phyloP scores from a whole-genome alignment of 2,888 invertebrate genomes.

The Hemaris fuciformis region DNA sequence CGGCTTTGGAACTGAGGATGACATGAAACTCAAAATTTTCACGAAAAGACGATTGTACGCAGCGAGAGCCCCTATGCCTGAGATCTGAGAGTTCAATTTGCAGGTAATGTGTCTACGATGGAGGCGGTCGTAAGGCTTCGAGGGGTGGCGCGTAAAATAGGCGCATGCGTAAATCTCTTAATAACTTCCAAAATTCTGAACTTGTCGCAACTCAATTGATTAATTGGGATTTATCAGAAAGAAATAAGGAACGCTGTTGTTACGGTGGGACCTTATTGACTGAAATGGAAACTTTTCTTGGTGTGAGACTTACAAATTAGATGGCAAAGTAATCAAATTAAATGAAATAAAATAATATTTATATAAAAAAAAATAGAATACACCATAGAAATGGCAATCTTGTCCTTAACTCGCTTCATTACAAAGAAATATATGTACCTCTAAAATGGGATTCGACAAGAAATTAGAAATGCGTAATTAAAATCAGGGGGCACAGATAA shows the following conservation, averaged over 20 bases:
- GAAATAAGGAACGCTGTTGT: not conserved
- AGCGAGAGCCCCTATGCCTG: conserved; percentile 53
- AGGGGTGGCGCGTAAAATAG: conserved; percentile 78
- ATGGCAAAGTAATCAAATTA: not conserved
- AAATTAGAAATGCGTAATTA: no score
- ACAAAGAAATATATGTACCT: no score
- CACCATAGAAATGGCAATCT: no score
- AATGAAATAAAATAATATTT: no score
- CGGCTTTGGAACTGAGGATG: conserved; percentile 72
- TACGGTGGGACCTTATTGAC: not conserved
- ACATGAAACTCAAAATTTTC: conserved; percentile 60
- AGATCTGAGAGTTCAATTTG: conserved; percentile 68
- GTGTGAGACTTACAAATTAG: not conserved
- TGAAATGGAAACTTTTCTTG: not conserved
- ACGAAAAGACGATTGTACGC: conserved; percentile 47
- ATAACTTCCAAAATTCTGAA: conserved; percentile 63
- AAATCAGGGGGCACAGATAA: no score
- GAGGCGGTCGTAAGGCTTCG: conserved; percentile 78
- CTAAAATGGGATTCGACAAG: no score
- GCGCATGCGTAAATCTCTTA: conserved; percentile 76
- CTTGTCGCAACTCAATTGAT: conserved; percentile 32
- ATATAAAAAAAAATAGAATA: no score
- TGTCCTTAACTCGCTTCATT: no score
- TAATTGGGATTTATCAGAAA: conserved; percentile 13
- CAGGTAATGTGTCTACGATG: conserved; percentile 51